These are phyloP conservation scores for Drosophila subquinaria DNA, from an alignment of 2,888 invertebrate species.

Conservation along the genomic window DNA sequence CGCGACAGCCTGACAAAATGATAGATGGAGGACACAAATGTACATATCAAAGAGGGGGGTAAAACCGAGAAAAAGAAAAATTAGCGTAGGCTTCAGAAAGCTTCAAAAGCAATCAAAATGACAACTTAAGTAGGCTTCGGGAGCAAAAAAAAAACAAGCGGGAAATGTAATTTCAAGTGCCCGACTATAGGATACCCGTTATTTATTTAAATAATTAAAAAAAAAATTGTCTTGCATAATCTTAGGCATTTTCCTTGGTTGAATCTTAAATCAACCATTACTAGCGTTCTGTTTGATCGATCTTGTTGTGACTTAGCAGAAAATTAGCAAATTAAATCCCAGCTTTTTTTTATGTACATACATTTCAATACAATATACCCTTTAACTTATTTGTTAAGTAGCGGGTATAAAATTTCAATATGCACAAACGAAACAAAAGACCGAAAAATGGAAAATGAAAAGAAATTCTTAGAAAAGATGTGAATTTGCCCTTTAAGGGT, in stretches of 20 bases:
- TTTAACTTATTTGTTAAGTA: too few relatives aligned
- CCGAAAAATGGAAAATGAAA: constrained; percentile 21
- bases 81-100: constrained; percentile 71
- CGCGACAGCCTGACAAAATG: constrained; percentile 66
- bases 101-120: constrained; percentile 81
- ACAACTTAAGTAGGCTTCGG: constrained; percentile 80
- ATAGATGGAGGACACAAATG: constrained; percentile 53
- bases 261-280: too few relatives aligned
- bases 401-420: constrained; percentile 36
- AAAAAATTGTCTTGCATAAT: too few relatives aligned
- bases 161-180: neutral
- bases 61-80: constrained; percentile 46
- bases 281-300: too few relatives aligned
- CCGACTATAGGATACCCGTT: too few relatives aligned
- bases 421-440: constrained; percentile 29
- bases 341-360: too few relatives aligned
- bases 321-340: too few relatives aligned
- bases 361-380: too few relatives aligned
- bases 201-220: too few relatives aligned
- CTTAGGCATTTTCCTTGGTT: too few relatives aligned
- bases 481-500: constrained; percentile 5
- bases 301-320: too few relatives aligned
- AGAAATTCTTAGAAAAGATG: constrained; percentile 22
- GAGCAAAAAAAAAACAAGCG: constrained; percentile 27
- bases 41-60: neutral